Evolutionary conservation across 2,797 vertebrate species (phyloP).

Genomic region (Danio choprae): DNA sequence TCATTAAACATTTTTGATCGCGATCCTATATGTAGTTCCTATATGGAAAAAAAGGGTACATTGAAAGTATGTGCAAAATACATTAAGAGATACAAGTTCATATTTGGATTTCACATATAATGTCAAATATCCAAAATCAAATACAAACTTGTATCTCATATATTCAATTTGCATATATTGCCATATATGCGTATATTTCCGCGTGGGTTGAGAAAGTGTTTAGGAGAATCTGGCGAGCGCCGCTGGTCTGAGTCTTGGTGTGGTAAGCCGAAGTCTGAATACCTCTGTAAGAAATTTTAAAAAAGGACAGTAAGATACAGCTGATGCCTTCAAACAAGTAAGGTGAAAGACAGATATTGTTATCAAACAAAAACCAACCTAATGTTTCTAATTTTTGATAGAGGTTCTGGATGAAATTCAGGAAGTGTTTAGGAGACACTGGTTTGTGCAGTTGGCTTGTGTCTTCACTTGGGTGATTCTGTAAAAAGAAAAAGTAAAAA

Average conservation of each 20-base stretch:
- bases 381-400: neutral
- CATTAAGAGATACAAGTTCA: too few species aligned
- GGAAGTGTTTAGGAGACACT: neutral
- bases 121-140: neutral
- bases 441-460: neutral
- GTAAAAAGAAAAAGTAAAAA: neutral
- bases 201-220: too few species aligned
- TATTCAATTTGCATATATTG: too few species aligned
- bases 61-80: too few species aligned
- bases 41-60: too few species aligned
- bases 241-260: too few species aligned
- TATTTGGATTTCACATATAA: neutral
- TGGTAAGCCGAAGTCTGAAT: too few species aligned
- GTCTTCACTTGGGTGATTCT: neutral
- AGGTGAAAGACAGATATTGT: neutral
- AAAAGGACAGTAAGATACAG: neutral
- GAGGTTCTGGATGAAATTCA: neutral
- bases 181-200: too few species aligned
- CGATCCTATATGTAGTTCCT: too few species aligned
- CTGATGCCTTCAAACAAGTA: neutral
- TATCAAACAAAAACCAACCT: neutral
- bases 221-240: too few species aligned
- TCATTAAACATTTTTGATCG: neutral
- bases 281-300: neutral
- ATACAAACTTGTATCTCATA: too few species aligned